Evolutionary conservation across 2,113 vertebrate genomes (phyloP).

Genomic region (Mixornis gularis): DNA sequence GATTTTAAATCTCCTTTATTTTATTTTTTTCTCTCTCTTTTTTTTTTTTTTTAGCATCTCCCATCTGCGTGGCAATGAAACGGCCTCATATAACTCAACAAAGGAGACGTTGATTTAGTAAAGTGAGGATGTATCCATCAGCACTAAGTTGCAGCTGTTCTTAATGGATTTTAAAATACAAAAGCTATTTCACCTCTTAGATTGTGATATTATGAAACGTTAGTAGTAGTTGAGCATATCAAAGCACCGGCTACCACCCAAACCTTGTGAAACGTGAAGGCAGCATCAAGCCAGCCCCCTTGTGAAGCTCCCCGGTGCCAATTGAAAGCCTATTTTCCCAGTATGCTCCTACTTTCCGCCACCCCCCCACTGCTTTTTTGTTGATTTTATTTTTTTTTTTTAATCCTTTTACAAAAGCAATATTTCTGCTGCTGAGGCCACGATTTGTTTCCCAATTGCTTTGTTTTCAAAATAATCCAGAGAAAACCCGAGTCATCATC

Average conservation of each 20-base stretch:
- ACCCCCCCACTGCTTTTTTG: rapidly evolving
- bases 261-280: not conserved
- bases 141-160: not conserved
- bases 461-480: not conserved
- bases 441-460: not conserved
- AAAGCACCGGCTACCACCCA: not conserved
- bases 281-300: not conserved
- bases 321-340: not conserved
- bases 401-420: not conserved
- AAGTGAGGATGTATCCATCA: constrained; percentile 1
- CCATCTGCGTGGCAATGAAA: not conserved
- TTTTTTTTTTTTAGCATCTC: not conserved
- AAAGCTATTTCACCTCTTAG: constrained; percentile 17
- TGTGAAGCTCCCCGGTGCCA: rapidly evolving
- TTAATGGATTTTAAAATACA: constrained; percentile 26
- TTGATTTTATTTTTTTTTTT: not conserved
- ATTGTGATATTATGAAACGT: constrained; percentile 34
- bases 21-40: not conserved
- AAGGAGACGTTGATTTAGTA: constrained; percentile 13
- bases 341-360: rapidly evolving
- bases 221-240: not conserved
- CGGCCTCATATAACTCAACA: not conserved
- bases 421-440: not conserved
- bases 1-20: not conserved
- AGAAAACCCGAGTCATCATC: not conserved